phyloP scores from a whole-genome alignment of 2,888 invertebrate genomes.

The Pyralis farinalis region DNA sequence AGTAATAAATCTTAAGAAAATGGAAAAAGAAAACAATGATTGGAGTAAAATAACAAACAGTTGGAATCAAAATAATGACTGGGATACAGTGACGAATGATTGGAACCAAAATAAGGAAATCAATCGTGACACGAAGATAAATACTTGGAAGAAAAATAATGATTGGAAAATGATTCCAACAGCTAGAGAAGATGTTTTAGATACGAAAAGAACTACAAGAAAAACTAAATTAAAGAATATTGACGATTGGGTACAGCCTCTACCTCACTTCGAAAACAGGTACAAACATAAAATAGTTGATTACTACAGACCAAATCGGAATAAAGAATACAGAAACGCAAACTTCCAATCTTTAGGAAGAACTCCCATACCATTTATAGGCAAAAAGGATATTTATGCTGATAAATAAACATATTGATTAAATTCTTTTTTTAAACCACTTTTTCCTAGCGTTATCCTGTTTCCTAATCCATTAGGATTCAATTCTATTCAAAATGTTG shows the following conservation, averaged over 20 bases:
- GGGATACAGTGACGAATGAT: no score
- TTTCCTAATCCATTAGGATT: no score
- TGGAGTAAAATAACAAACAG: not conserved
- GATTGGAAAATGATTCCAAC: no score
- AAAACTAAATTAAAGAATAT: not conserved
- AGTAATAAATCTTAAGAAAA: not conserved
- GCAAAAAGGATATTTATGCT: slow-evolving; percentile 2
- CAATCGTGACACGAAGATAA: not conserved
- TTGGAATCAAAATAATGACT: no score
- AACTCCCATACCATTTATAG: slow-evolving; percentile 4
- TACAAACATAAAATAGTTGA: not conserved
- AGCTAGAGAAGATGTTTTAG: no score
- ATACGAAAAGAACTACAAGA: not conserved
- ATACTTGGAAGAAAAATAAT: not conserved
- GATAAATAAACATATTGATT: not conserved
- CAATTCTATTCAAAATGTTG: no score
- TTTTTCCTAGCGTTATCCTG: no score
- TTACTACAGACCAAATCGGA: not conserved
- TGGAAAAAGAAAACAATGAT: not conserved
- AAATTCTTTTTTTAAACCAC: no score
- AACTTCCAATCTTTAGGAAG: not conserved
- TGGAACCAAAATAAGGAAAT: not conserved
- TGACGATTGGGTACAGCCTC: not conserved
- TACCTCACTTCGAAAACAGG: not conserved
- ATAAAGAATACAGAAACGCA: not conserved